A percentile compares a stretch with the other conserved stretches of the same genome.
Evolutionary conservation across 2,888 invertebrate species (phyloP).

Genomic region (Mythimna vitellina): DNA sequence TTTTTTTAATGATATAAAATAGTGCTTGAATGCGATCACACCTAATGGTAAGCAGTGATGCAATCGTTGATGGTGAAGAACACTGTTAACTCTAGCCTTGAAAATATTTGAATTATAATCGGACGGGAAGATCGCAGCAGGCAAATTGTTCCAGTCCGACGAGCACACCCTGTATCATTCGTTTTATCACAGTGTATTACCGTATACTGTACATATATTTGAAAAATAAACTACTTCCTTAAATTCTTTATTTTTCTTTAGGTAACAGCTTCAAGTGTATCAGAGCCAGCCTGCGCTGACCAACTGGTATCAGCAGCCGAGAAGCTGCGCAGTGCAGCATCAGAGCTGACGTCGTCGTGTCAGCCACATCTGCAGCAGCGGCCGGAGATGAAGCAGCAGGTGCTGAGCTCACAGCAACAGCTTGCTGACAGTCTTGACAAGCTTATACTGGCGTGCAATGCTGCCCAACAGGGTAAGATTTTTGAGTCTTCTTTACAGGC

Average conservation of each 20-base stretch:
- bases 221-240: too few relatives aligned
- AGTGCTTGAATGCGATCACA: too few relatives aligned
- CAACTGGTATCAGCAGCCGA: slow-evolving; percentile 54
- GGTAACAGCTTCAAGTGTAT: slow-evolving; percentile 69
- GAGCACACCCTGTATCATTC: too few relatives aligned
- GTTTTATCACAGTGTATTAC: too few relatives aligned
- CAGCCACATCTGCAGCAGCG: slow-evolving; percentile 52
- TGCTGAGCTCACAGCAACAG: slow-evolving; percentile 17
- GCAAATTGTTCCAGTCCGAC: too few relatives aligned
- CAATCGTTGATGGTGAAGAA: too few relatives aligned
- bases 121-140: too few relatives aligned
- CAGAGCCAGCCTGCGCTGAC: slow-evolving; percentile 62
- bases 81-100: too few relatives aligned
- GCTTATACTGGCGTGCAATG: slow-evolving; percentile 59
- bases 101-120: too few relatives aligned
- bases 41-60: too few relatives aligned
- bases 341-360: slow-evolving; percentile 57
- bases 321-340: slow-evolving; percentile 56
- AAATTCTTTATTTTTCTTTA: slow-evolving; percentile 29
- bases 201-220: too few relatives aligned
- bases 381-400: slow-evolving; percentile 28
- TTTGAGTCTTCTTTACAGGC: not conserved
- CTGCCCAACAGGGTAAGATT: slow-evolving; percentile 31
- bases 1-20: too few relatives aligned
- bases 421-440: slow-evolving; percentile 62